Base-by-base conservation (phyloP, 2,113 vertebrate genomes). In the Burhinus bistriatus region DNA sequence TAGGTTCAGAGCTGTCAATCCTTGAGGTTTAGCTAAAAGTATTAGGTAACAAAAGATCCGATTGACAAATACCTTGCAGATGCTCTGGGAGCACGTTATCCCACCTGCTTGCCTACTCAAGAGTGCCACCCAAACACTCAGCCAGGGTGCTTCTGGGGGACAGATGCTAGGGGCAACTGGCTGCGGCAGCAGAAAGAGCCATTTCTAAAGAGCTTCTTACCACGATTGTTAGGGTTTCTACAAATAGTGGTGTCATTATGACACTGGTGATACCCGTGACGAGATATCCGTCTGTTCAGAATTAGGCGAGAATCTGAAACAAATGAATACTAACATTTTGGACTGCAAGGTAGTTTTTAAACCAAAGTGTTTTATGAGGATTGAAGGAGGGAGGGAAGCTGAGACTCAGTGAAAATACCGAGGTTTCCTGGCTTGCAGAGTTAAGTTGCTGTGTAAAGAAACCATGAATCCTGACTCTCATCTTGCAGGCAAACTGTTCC, bases 21-120 rank as follows among this genome's bases (percentile, higher is more conserved):
- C 76, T 84, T 71, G 17, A 47, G 62, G 77, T 75, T 98, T 55
- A 95, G 72, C 40, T 78, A 27, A 61, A 80, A 95, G 83, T 89
- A 83, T 96, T 94, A 90, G 68, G 85, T 97, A 94, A 95, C 96
- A 95, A 72, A 83, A 82, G 49, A 89, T 83, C 92, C 90, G 93
- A 94, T 93, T 85, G 85, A 92, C 87, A 94, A 97, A 97, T 98
- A 94, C 91, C 94, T 96, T 95, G 59, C 95, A 97, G 96, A 97
- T 96, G 95, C 57, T 38, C 47, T 83, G 84, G n/a, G 71, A 96
- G 30, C 47, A 52, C 36, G 16, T 91, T 57, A 87, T 95, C 83
- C 78, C 92, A 95, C 95, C 88, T 95, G 96, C 65, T 19, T 90
- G 65, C 23, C 65, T 81, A 21, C 66, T 95, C 59, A 16, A 8